Evolutionary conservation across 2,888 invertebrate genomes (phyloP).

Genomic region (Sesia bembeciformis): DNA sequence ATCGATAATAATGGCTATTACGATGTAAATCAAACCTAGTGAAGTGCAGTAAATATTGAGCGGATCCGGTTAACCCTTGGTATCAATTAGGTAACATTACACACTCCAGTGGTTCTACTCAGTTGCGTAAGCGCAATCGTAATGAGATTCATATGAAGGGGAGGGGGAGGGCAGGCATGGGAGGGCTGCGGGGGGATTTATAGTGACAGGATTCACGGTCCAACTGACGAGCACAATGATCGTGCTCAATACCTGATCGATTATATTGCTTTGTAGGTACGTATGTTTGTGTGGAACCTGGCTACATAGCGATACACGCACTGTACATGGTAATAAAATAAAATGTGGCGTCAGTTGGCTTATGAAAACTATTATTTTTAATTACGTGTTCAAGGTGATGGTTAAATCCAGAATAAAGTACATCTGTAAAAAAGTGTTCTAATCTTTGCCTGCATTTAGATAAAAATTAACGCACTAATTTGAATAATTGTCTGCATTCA

Average conservation of each 20-base stretch:
- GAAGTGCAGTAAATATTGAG: background rate
- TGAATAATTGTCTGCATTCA: too few relatives aligned
- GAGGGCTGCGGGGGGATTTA: constrained; percentile 23
- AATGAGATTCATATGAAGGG: constrained; percentile 63
- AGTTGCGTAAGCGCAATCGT: constrained; percentile 66
- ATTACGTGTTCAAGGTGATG: too few relatives aligned
- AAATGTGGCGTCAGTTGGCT: too few relatives aligned
- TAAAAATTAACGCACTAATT: too few relatives aligned
- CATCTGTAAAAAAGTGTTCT: too few relatives aligned
- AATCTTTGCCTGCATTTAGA: too few relatives aligned
- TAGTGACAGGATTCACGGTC: constrained; percentile 72
- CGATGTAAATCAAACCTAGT: too few relatives aligned
- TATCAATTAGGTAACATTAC: constrained; percentile 43
- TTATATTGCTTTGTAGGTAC: constrained; percentile 54
- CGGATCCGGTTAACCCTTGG: constrained; percentile 20
- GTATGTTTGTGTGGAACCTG: constrained; percentile 11
- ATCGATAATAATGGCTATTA: too few relatives aligned
- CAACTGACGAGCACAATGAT: constrained; percentile 67
- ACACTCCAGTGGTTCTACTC: constrained; percentile 55
- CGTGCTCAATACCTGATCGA: constrained; percentile 69
- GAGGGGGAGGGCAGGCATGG: constrained; percentile 18
- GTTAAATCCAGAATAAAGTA: too few relatives aligned
- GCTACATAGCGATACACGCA: background rate
- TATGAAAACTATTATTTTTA: too few relatives aligned
- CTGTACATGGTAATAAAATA: too few relatives aligned